A percentile compares a stretch with the other conserved stretches of the same genome.
Evolutionary conservation across 2,888 invertebrate genomes (phyloP).

Genomic region (Temnothorax rugatulus): DNA sequence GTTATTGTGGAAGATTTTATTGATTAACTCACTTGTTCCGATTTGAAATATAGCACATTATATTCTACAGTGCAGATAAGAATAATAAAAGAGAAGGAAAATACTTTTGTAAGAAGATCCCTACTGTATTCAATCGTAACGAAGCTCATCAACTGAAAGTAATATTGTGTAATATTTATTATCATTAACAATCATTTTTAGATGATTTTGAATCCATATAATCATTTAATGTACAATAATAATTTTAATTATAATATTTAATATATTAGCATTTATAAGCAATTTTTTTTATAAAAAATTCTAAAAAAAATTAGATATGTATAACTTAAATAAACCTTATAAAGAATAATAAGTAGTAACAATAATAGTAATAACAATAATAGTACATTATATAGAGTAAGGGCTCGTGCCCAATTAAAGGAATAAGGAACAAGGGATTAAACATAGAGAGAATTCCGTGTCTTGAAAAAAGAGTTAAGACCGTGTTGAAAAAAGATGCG

Average conservation of each 20-base stretch:
- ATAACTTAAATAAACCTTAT: background rate
- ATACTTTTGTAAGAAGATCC: constrained; percentile 39
- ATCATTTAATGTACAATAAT: background rate
- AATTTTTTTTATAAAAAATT: background rate
- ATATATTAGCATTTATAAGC: background rate
- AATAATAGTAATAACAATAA: background rate
- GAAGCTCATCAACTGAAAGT: constrained; percentile 21
- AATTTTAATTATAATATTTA: background rate
- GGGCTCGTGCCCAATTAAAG: no score
- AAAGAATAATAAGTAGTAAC: background rate
- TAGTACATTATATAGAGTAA: background rate
- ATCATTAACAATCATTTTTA: background rate
- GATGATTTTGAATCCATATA: background rate
- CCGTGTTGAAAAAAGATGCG: no score
- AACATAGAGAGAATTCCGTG: no score
- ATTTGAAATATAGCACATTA: constrained; percentile 12
- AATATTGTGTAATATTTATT: constrained; percentile 13
- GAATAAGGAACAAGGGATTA: no score
- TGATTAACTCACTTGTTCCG: constrained; percentile 7
- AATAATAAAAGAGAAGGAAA: constrained; percentile 13
- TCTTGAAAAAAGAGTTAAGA: no score
- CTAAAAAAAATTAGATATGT: background rate
- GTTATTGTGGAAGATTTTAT: background rate
- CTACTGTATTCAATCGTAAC: constrained; percentile 22
- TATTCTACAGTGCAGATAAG: constrained; percentile 11